These are phyloP conservation scores for Agriopis leucophaearia DNA, from an alignment of 2,888 invertebrate genomes.

Conservation along the genomic window DNA sequence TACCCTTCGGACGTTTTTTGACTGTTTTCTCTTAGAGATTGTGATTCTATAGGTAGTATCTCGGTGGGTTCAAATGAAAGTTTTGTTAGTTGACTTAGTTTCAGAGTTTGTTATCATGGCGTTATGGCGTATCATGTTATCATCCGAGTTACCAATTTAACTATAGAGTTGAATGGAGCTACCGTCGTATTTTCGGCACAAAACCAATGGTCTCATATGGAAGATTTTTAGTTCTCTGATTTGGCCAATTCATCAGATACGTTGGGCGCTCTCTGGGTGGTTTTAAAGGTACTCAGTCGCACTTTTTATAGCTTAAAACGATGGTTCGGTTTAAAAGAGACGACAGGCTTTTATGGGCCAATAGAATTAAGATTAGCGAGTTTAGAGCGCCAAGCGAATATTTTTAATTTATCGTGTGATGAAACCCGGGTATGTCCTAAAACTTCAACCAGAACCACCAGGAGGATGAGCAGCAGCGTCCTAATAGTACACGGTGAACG, in stretches of 20 bases:
- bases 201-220: neutral
- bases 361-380: conserved; percentile 29
- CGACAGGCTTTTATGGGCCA: conserved; percentile 18
- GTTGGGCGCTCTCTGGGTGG: neutral
- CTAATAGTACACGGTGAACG: no score
- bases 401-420: conserved; percentile 24
- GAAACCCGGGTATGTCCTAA: no score
- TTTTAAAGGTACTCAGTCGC: conserved; percentile 11
- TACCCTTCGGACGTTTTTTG: no score
- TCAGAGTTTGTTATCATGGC: no score
- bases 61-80: no score
- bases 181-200: neutral
- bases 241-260: neutral
- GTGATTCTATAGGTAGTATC: no score
- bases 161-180: neutral
- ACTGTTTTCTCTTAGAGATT: no score
- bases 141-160: neutral
- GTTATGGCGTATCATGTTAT: no score
- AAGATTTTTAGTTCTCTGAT: neutral
- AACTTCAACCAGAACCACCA: no score
- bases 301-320: conserved; percentile 22
- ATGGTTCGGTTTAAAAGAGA: conserved; percentile 12
- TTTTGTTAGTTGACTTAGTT: no score
- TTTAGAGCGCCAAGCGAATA: conserved; percentile 14
- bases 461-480: no score